Conservation (phyloP, 2,888 invertebrate genomes). For the Drosophila gaucha region DNA sequence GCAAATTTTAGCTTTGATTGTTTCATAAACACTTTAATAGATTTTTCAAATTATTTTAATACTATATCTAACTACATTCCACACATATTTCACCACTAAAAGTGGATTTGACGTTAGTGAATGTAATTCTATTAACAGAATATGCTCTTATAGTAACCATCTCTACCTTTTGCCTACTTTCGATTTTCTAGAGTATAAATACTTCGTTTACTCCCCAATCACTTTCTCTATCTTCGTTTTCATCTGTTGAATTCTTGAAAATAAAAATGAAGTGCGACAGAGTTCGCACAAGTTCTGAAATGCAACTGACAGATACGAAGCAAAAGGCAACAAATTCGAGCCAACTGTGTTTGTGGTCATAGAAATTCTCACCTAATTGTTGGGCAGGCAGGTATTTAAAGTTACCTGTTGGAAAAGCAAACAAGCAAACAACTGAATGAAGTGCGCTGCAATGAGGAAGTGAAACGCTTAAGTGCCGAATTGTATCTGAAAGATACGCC, state of each 20-base stretch:
- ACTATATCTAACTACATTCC: too few species aligned
- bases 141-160: too few species aligned
- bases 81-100: too few species aligned
- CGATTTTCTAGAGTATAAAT: slow-evolving; percentile 6
- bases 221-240: slow-evolving; percentile 8
- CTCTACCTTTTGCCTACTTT: background rate
- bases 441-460: slow-evolving; percentile 70
- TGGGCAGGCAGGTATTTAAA: slow-evolving; percentile 64
- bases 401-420: slow-evolving; percentile 49
- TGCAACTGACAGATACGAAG: slow-evolving; percentile 63
- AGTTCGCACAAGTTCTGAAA: slow-evolving; percentile 65
- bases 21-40: too few species aligned
- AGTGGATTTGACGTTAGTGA: too few species aligned
- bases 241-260: slow-evolving; percentile 10
- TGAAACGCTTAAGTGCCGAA: slow-evolving; percentile 42
- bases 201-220: background rate
- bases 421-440: slow-evolving; percentile 32
- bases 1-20: too few species aligned
- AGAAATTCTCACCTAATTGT: slow-evolving; percentile 72
- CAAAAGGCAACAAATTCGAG: slow-evolving; percentile 46
- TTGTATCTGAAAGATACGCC: slow-evolving; percentile 59
- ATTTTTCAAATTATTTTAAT: too few species aligned
- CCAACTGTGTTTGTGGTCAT: slow-evolving; percentile 29
- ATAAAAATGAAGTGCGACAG: slow-evolving; percentile 67
- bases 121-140: too few species aligned